A percentile compares a stretch with the other conserved stretches of the same genome.
These are phyloP conservation scores for Lacerta agilis DNA, from an alignment of 2,797 vertebrate genomes.

Conservation along the genomic window DNA sequence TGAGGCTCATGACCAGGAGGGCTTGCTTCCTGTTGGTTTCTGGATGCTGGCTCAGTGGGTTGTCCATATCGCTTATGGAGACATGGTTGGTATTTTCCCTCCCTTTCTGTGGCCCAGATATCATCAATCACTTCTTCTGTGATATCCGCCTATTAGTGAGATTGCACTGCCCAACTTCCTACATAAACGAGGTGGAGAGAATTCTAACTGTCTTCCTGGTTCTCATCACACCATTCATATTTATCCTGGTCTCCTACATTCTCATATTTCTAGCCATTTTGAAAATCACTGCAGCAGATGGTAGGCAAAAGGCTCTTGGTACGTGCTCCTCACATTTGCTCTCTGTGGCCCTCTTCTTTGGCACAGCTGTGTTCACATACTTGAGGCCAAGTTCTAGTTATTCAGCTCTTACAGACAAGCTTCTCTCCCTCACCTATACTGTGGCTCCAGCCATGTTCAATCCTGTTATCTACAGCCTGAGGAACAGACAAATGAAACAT, in stretches of 20 bases:
- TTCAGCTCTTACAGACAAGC: constrained; percentile 1
- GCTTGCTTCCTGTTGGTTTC: constrained; percentile 24
- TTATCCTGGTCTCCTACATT: constrained; percentile 50
- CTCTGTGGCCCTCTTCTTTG: constrained; percentile 21
- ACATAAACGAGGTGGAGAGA: constrained; percentile 25
- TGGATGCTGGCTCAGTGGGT: constrained; percentile 44
- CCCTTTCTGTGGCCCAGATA: constrained; percentile 36
- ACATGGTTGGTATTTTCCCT: constrained; percentile 48
- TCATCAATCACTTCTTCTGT: constrained; percentile 62
- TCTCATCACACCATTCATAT: background rate
- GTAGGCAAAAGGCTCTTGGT: constrained; percentile 19
- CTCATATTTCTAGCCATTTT: constrained; percentile 55
- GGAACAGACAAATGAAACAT: constrained; percentile 24
- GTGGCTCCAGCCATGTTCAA: constrained; percentile 20
- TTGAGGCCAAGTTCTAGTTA: background rate
- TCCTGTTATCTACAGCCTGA: constrained; percentile 35
- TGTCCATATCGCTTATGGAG: constrained; percentile 43
- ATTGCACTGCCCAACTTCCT: constrained; percentile 33
- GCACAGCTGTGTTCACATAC: constrained; percentile 26
- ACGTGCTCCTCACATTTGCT: constrained; percentile 54
- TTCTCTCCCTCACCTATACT: constrained; percentile 31
- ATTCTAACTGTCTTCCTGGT: constrained; percentile 4
- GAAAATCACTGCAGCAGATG: constrained; percentile 34
- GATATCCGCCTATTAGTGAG: constrained; percentile 45
- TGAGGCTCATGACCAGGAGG: constrained; percentile 51